A percentile compares a stretch with the other conserved stretches of the same genome.
Conservation (phyloP, 2,113 vertebrate genomes). For the Struthidea cinerea region DNA sequence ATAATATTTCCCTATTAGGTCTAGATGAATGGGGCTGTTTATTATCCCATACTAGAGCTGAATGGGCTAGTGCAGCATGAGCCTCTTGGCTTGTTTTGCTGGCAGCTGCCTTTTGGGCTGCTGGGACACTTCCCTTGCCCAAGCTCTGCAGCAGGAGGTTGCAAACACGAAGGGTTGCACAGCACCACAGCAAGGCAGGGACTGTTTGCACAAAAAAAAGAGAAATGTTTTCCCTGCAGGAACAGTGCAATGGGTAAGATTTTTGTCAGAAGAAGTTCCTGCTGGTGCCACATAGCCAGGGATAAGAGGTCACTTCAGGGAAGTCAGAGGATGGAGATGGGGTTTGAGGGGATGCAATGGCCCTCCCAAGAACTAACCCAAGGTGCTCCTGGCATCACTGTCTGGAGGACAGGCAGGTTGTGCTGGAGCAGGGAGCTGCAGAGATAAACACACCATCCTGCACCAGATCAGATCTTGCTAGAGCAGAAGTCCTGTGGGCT, state of each 20-base stretch:
- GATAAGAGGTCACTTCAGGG: neutral
- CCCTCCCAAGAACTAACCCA: neutral
- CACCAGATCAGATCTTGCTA: neutral
- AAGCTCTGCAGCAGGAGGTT: neutral
- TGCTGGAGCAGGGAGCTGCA: neutral
- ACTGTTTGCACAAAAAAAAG: neutral
- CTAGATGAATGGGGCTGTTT: neutral
- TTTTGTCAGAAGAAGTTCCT: neutral
- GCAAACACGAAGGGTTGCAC: neutral
- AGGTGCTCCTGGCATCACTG: neutral
- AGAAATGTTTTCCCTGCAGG: neutral
- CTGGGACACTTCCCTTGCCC: neutral
- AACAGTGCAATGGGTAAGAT: neutral
- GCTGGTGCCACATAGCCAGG: rapidly evolving
- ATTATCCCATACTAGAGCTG: neutral
- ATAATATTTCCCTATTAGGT: neutral
- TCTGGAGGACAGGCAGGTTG: neutral
- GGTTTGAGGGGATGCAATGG: neutral
- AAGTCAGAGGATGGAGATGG: neutral
- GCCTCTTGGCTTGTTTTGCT: neutral
- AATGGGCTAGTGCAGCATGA: neutral
- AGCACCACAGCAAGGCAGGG: neutral
- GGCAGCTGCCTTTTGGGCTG: neutral
- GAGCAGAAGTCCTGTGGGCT: neutral
- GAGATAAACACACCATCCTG: neutral